Conservation (phyloP, 2,113 vertebrate species). For the Coturnix japonica region DNA sequence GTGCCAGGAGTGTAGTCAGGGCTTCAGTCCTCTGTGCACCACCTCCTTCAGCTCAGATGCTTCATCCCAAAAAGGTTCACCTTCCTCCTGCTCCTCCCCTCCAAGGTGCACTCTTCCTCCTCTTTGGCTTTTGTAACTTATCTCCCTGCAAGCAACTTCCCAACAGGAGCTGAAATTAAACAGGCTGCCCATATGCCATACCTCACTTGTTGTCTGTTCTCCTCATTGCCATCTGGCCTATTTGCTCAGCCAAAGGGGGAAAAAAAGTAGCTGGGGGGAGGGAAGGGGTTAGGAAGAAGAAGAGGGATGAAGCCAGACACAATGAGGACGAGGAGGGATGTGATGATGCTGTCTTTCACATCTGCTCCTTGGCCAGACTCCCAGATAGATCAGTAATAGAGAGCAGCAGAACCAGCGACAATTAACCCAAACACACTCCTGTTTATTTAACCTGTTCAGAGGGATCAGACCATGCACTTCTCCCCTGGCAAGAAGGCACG, state of each 20-base stretch:
- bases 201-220: conserved; percentile 94
- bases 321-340: conserved; percentile 79
- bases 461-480: conserved; percentile 75
- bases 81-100: conserved; percentile 51
- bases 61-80: conserved; percentile 56
- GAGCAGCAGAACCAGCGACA: conserved; percentile 86
- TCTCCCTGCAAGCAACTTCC: conserved; percentile 84
- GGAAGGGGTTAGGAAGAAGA: neutral
- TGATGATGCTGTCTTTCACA: conserved; percentile 76
- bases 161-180: conserved; percentile 97
- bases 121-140: conserved; percentile 81
- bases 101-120: neutral
- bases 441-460: conserved; percentile 95
- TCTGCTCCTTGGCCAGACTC: conserved; percentile 89
- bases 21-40: neutral
- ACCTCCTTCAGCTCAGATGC: neutral
- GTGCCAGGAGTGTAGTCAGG: conserved; percentile 11
- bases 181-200: conserved; percentile 98
- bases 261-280: neutral
- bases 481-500: conserved; percentile 46
- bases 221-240: conserved; percentile 94
- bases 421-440: conserved; percentile 91
- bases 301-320: conserved; percentile 73
- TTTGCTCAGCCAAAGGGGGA: conserved; percentile 85
- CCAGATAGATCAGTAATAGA: conserved; percentile 83